Conservation (phyloP, 2,113 vertebrate species). For the Galbula dea region DNA sequence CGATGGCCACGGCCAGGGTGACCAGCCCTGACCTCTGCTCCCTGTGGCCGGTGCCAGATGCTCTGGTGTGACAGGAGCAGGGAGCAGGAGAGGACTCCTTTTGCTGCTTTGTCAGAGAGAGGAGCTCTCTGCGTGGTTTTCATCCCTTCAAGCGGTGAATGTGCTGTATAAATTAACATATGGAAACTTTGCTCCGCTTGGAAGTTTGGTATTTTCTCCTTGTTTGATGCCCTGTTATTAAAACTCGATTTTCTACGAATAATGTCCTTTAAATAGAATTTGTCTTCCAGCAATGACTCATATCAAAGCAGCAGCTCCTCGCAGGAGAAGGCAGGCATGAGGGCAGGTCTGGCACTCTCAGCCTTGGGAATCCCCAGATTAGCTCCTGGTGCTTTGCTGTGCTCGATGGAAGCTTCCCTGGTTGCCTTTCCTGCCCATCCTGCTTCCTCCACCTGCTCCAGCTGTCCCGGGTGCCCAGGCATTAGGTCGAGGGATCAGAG, state of each 20-base stretch:
- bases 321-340: conserved; percentile 15
- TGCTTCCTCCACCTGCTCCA: rapidly evolving
- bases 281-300: conserved; percentile 44
- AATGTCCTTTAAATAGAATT: conserved; percentile 41
- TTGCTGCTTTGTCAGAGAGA: neutral
- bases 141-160: neutral
- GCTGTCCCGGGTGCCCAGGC: neutral
- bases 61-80: neutral
- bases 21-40: rapidly evolving
- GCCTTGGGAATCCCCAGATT: neutral
- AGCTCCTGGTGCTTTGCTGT: neutral
- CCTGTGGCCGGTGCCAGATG: rapidly evolving
- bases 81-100: neutral
- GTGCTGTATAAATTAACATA: conserved; percentile 30
- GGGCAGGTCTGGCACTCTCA: conserved; percentile 49
- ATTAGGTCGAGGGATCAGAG: rapidly evolving
- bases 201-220: conserved; percentile 46
- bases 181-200: neutral
- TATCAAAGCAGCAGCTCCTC: neutral
- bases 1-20: rapidly evolving
- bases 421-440: neutral
- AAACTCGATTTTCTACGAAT: conserved; percentile 55
- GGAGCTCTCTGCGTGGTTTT: neutral
- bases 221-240: conserved; percentile 57
- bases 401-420: neutral